Base-by-base conservation (phyloP, 2,888 invertebrate species). In the Epinotia demarniana region DNA sequence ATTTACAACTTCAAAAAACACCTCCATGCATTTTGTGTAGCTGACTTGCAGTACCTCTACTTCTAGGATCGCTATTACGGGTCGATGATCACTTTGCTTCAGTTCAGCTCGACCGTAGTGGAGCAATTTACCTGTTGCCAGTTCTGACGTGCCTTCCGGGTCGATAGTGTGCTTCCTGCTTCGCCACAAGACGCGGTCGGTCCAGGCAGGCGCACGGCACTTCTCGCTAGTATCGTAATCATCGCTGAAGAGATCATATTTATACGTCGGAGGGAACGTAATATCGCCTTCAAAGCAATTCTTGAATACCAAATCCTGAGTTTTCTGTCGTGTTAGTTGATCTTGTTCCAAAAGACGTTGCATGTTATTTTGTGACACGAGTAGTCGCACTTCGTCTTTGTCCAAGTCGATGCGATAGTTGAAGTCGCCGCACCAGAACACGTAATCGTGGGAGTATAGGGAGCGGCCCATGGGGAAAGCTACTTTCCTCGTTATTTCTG, bases 211-310 rank as follows among this genome's bases (percentile, higher is more conserved):
- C 0, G 98, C 97, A 76, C 99, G 95, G 86, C 97, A 97, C 91
- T 99, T 99, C 88, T 99, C 99, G 86, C 99, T 99, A 0, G 99
- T 99, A 89, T 99, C 99, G 88, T 99, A 99, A 91, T 99, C 99
- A 88, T 99, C 99, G 83, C 99, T 99, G 89, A 99, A 99, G 73
- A 99, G 94, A 93, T 99, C 99, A 88, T 99, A 99, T 88, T 99
- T 99, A 90, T 99, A 99, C 0, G 99, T 99, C 0, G 99, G 99
- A 16, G 98, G 96, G 89, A 99, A 99, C 62, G 95, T 96, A 49
- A 99, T 96, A 71, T 97, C 96, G 0, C 99, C 99, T 94, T 99
- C 99, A 72, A 96, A 95, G 87, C 98, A 99, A 84, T 98, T 98
- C 85, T 97, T 97, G 87, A 99, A 99, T 2, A 98, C 98, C 86